Evolutionary conservation across 1,140 invertebrate species (phyloP).

Genomic region (Eumaeus atala): DNA sequence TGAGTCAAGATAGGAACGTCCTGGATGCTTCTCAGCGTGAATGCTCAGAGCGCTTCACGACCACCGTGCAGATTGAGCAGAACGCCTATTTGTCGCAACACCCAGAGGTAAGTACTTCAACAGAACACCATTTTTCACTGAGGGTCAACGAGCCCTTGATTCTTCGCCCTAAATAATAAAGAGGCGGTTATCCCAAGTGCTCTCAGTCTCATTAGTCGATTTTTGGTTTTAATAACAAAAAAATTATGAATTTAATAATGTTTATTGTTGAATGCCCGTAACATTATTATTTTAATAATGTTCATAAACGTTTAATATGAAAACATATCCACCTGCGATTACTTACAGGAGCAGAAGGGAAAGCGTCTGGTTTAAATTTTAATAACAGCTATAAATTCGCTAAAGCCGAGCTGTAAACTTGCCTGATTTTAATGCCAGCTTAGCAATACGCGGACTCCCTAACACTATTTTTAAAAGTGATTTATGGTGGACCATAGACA

Average conservation of each 20-base stretch:
- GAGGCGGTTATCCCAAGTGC: too few relatives aligned
- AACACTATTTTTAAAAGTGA: too few relatives aligned
- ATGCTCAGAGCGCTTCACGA: constrained; percentile 36
- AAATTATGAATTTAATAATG: too few relatives aligned
- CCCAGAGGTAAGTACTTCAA: constrained; percentile 32
- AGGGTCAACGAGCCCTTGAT: too few relatives aligned
- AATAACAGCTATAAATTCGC: constrained; percentile 13
- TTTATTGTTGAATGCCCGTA: too few relatives aligned
- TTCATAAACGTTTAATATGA: not conserved
- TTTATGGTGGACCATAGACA: too few relatives aligned
- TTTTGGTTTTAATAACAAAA: too few relatives aligned
- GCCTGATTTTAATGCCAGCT: constrained; percentile 1
- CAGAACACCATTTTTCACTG: too few relatives aligned
- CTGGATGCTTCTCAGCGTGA: constrained; percentile 38
- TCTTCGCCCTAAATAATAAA: too few relatives aligned
- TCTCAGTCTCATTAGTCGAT: too few relatives aligned
- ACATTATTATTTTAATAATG: too few relatives aligned
- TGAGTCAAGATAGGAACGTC: constrained; percentile 34
- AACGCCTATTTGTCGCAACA: constrained; percentile 45
- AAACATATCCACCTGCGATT: constrained; percentile 6
- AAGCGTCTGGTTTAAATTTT: constrained; percentile 5
- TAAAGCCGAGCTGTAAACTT: constrained; percentile 2
- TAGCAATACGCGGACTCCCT: too few relatives aligned
- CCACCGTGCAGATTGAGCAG: constrained; percentile 45
- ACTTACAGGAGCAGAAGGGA: constrained; percentile 8